Evolutionary conservation across 2,888 invertebrate species (phyloP), one percentile per base, ranked within the genome.

Genomic region (Trissolcus japonicus): DNA sequence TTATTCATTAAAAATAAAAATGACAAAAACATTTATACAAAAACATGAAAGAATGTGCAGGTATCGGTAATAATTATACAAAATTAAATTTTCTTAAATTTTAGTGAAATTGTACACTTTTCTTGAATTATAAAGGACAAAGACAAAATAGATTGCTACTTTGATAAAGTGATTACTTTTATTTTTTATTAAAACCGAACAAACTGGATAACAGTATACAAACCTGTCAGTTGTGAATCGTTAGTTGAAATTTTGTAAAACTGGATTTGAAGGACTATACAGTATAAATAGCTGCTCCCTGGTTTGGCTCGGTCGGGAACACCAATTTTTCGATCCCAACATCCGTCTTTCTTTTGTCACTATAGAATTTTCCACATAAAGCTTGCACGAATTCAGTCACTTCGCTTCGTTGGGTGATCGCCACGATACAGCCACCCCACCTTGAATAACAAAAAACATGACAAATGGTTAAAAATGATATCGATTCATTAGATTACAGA

Each of bases 371-470:
- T 60, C 93, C 91, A 87, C 93, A 93, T 65, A 98, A 89, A 59
- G 90, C 90, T 16, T 92, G 89, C 51, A 96, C 92, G 86, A 95
- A 97, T 77, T 91, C 89, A 13, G 92, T 89, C 6, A 94, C 93
- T 77, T 92, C 91, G 56, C 93, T 91, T 68, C 92, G 91, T 0
- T 92, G 91, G 65, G 95, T 93, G 80, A 98, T 90, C 16, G 97
- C 96, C 11, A 99, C 97, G 65, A 95, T 93, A 89, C 98, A 99
- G 4, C 99, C 99, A 43, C 99, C 99, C 99, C 99, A 99, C 6
- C 95, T 95, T 83, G 82, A 35, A 35, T 35, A 35, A 35, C 35
- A 35, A 11, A 86, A 43, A 62, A 63, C 25, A 63, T 62, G 68
- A 75, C 68, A 59, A 75, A 63, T 75, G 62, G 51, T 63, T 62